Evolutionary conservation across 2,113 vertebrate genomes (phyloP).

Genomic region (Sardina pilchardus): DNA sequence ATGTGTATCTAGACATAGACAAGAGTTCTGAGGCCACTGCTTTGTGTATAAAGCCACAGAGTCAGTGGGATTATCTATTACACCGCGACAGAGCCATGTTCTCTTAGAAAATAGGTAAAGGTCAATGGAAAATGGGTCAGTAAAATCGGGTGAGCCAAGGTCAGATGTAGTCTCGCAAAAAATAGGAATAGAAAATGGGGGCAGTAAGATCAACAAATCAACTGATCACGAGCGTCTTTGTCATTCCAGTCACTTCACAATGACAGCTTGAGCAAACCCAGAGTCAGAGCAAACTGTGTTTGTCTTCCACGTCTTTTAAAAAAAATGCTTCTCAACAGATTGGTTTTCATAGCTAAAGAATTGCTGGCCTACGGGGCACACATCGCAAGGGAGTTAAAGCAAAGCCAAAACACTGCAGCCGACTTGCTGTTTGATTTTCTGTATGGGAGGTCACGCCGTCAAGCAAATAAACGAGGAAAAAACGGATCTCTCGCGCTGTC

Average conservation of each 20-base stretch:
- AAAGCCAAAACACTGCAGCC: neutral
- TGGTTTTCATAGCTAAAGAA: neutral
- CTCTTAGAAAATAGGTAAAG: slow-evolving; percentile 8
- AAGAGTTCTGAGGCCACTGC: neutral
- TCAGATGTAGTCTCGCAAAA: neutral
- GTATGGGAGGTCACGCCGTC: neutral
- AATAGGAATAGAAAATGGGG: neutral
- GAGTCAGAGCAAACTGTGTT: neutral
- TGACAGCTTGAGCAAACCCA: neutral
- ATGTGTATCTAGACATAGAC: neutral
- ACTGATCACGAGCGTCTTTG: neutral
- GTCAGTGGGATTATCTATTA: neutral
- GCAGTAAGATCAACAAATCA: neutral
- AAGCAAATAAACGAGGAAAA: too few species aligned
- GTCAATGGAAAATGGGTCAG: neutral
- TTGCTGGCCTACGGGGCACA: neutral
- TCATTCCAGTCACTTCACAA: neutral
- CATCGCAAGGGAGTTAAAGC: neutral
- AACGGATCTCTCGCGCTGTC: neutral
- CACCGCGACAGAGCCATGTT: neutral
- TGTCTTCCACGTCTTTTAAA: neutral
- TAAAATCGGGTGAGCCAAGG: neutral
- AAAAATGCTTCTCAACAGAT: neutral
- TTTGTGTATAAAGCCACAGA: neutral
- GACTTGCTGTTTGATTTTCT: neutral